A percentile compares a stretch with the other conserved stretches of the same genome.
These are phyloP conservation scores for Sinocyclocheilus rhinocerous DNA, from an alignment of 2,113 vertebrate species.

Conservation along the genomic window DNA sequence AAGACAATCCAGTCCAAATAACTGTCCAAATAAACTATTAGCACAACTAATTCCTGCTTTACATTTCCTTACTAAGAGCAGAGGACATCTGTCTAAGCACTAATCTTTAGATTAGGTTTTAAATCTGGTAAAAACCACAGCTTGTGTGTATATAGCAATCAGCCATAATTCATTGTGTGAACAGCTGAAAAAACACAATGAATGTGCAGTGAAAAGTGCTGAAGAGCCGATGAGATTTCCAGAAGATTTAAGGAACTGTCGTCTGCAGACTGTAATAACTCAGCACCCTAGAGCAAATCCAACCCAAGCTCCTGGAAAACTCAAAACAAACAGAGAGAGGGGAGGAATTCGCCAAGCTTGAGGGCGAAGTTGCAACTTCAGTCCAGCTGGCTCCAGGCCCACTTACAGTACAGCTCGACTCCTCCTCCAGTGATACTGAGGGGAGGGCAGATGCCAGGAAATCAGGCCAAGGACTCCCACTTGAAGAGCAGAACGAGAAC, in stretches of 20 bases:
- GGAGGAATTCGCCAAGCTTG: slow-evolving; percentile 20
- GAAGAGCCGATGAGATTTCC: slow-evolving; percentile 9
- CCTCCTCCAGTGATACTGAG: slow-evolving; percentile 68
- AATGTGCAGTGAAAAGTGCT: slow-evolving; percentile 17
- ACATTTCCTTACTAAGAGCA: neutral
- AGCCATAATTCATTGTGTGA: neutral
- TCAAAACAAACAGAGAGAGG: slow-evolving; percentile 17
- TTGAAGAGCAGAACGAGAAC: neutral
- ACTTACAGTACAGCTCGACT: slow-evolving; percentile 78
- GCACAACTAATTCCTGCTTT: neutral
- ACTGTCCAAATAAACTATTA: no score
- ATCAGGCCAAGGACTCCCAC: slow-evolving; percentile 2
- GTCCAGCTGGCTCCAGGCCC: slow-evolving; percentile 75
- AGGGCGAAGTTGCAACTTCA: slow-evolving; percentile 42
- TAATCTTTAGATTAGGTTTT: neutral
- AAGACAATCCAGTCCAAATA: neutral
- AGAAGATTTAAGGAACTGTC: neutral
- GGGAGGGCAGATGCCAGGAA: slow-evolving; percentile 50
- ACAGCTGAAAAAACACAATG: no score
- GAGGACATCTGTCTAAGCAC: neutral
- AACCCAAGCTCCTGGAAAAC: neutral
- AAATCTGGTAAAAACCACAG: neutral
- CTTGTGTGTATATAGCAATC: neutral
- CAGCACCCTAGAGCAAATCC: neutral
- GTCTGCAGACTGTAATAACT: neutral